Percentiles rank a stretch among this genome's conserved stretches.
phyloP scores from a whole-genome alignment of 1,140 invertebrate species.

The Orussus abietinus region DNA sequence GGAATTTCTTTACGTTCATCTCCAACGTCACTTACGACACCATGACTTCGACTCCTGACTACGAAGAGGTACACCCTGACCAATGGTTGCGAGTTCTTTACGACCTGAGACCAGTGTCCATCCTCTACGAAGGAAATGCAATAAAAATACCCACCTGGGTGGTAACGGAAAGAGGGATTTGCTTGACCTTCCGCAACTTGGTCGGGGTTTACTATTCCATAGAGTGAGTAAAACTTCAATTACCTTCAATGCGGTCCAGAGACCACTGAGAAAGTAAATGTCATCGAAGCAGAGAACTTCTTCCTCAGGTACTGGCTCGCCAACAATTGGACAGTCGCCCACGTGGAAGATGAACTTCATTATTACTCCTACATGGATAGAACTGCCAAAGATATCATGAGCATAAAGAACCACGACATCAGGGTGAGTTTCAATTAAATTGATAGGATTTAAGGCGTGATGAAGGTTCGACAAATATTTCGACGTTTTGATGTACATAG shows the following conservation, averaged over 20 bases:
- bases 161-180: conserved; percentile 24
- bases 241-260: background rate
- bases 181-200: conserved; percentile 11
- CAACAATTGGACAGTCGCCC: conserved; percentile 28
- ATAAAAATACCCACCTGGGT: conserved; percentile 10
- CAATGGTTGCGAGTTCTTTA: conserved; percentile 23
- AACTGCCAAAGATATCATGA: background rate
- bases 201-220: conserved; percentile 13
- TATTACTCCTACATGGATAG: background rate
- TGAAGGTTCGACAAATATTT: conserved; percentile 8
- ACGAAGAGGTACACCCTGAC: conserved; percentile 9
- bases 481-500: background rate
- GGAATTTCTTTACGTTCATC: conserved; percentile 25
- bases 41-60: conserved; percentile 13
- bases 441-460: background rate
- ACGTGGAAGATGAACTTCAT: background rate
- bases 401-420: conserved; percentile 5
- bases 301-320: conserved; percentile 32
- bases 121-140: background rate
- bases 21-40: conserved; percentile 15
- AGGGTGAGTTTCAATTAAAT: conserved; percentile 6
- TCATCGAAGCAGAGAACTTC: background rate
- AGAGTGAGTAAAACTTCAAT: conserved; percentile 17
- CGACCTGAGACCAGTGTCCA: conserved; percentile 17
- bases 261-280: background rate